Base-by-base conservation (phyloP, 2,113 vertebrate species). In the Thinocorus orbignyianus region DNA sequence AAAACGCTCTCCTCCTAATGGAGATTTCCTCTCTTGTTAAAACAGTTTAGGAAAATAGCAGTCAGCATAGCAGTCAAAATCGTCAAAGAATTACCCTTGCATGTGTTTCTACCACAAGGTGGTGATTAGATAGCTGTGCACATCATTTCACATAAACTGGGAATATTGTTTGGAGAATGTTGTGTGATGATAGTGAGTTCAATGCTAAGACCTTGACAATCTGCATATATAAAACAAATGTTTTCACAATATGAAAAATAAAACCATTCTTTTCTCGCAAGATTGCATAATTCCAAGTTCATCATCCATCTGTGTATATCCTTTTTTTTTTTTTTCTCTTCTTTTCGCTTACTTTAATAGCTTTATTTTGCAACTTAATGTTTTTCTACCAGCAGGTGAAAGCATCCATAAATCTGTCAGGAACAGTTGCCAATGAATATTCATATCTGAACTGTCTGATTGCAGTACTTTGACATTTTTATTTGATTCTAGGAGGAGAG, bases 341-440 rank as follows among this genome's bases (percentile, higher is more conserved):
- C 96, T 96, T 97, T 98, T 98, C 96, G 73, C 97, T 98, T 98
- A 98, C 93, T 97, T 97, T 98, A 98, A 98, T 98, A 96, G 97
- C 93, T 98, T 97, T 98, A 98, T 98, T 98, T 98, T 98, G 97
- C 96, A 97, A 97, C 95, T 97, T 96, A 97, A 97, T 98, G 97
- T 98, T 98, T 98, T 97, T 96, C 88, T 94, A 97, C 96, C 98
- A 98, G 98, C 98, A 98, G 98, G 98, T 98, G 97, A 98, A 98
- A 97, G 97, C 97, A 98, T 98, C 98, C 98, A 98, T 98, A 98
- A 98, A 98, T 98, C 98, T 98, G 98, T 97, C 97, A 97, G 83
- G 98, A 98, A 98, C 98, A 98, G 97, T 98, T 98, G 98, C 97
- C 97, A 98, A 98, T 98, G 98, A 98, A 98, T 98, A 98, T 98